Base-by-base conservation (phyloP, 2,797 vertebrate genomes). In the Cynodonichthys magdalenae region DNA sequence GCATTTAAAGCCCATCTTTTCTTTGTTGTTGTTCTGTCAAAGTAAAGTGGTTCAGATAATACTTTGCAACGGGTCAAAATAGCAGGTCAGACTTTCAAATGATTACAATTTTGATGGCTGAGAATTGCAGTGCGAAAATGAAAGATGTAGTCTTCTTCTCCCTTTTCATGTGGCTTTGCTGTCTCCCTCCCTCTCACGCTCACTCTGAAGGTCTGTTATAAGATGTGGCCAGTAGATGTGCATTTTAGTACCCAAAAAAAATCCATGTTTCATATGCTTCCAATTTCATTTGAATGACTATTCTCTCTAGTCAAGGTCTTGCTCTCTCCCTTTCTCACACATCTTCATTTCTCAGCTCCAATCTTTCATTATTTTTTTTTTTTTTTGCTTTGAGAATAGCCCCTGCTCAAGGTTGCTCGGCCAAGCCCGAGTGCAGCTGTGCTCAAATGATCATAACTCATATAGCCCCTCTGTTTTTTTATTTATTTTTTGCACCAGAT, bases 301-400 rank as follows among this genome's bases (percentile, higher is more conserved):
- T 66, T 80, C 77, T 81, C 82, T 63, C 66, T 75, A 83, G 86
- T 88, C 86, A 85, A 90, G 90, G 87, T 83, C 83, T 68, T 68
- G 80, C 87, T 84, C 83, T 82, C 73, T 63, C 73, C 75, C 78
- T 77, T 65, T 85, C 83, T 82, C 77, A 69, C 74, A 75, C 64
- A 28, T 83, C 80, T 95, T 95, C 94, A 95, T 95, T 95, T 94
- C 94, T 95, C 93, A 93, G 90, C 93, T 94, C 93, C 95, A 95
- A 94, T 94, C 92, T 94, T 86, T 85, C 67, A 76, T 84, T 34
- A 2, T 24, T 24, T 24, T 2, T 24, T 24, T 24, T 24, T 24
- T 2, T 24, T 87, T 88, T 83, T 88, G 90, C 91, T 79, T 88
- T 90, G 89, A 93, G 92, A 94, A 93, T 92, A 92, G 92, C 77